These are phyloP conservation scores for Vicugna pacos DNA, from an alignment of 2,113 vertebrate species.

Conservation along the genomic window DNA sequence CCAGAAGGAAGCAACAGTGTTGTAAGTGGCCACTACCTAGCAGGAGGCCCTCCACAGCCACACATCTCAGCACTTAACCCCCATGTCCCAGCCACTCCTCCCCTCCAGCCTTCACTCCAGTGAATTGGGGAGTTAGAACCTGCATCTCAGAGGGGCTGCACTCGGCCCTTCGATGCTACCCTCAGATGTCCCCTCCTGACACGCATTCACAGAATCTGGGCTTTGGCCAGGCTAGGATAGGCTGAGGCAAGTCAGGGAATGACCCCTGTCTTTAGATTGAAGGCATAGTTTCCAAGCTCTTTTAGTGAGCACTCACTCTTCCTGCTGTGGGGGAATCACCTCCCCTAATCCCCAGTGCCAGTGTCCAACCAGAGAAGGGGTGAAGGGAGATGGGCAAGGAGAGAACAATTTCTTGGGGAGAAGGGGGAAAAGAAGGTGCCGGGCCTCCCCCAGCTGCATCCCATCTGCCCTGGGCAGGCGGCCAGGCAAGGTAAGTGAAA, in stretches of 20 bases:
- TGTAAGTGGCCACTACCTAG: not conserved
- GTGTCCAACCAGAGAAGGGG: not conserved
- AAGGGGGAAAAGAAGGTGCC: not conserved
- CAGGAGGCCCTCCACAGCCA: not conserved
- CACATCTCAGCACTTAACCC: not conserved
- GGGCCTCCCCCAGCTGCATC: slow-evolving; percentile 62
- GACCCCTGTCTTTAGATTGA: not conserved
- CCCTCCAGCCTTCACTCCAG: not conserved
- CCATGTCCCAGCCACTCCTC: not conserved
- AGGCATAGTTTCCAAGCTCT: not conserved
- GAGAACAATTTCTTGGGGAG: not conserved
- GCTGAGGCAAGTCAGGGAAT: not conserved
- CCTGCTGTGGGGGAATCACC: not conserved
- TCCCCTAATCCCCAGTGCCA: not conserved
- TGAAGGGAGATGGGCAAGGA: not conserved
- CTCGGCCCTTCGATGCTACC: not conserved
- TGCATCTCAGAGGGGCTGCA: not conserved
- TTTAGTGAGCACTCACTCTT: not conserved
- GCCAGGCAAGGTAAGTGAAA: slow-evolving; percentile 82
- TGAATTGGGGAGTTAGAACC: not conserved
- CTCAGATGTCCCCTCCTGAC: not conserved
- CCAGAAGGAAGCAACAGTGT: not conserved
- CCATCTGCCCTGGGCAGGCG: slow-evolving; percentile 58
- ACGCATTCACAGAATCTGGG: not conserved
- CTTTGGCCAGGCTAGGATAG: not conserved